phyloP scores from a whole-genome alignment of 2,888 invertebrate species.

The Spodoptera picta region DNA sequence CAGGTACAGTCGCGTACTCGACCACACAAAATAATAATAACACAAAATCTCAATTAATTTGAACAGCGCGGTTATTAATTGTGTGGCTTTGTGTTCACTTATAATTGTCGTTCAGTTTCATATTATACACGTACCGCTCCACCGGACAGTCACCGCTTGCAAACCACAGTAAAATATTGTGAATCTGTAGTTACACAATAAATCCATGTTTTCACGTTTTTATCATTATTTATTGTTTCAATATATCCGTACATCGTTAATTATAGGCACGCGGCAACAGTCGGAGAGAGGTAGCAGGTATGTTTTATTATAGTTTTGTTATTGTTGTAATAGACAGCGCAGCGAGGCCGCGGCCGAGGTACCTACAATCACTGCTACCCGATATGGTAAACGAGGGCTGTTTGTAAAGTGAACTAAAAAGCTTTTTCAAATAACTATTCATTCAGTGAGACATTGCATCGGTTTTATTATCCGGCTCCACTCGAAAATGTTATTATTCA shows the following conservation, averaged over 20 bases:
- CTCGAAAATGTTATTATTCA: slow-evolving; percentile 6
- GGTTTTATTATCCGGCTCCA: slow-evolving; percentile 7
- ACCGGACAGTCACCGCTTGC: no score
- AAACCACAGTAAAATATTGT: no score
- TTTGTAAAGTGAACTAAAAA: slow-evolving; percentile 25
- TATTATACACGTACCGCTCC: neutral
- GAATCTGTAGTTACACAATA: no score
- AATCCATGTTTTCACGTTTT: no score
- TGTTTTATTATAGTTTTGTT: no score
- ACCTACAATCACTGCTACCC: neutral
- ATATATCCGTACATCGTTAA: no score
- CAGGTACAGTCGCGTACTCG: slow-evolving; percentile 19
- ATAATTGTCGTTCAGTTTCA: slow-evolving; percentile 16
- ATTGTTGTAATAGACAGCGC: no score
- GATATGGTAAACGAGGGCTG: slow-evolving; percentile 23
- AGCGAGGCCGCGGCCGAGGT: no score
- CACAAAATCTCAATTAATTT: slow-evolving; percentile 42
- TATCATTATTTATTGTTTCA: no score
- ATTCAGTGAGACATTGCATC: slow-evolving; percentile 6
- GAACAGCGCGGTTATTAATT: slow-evolving; percentile 36
- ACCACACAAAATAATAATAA: slow-evolving; percentile 36
- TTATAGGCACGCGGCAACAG: no score
- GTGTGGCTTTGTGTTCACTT: slow-evolving; percentile 32
- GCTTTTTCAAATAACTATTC: slow-evolving; percentile 23
- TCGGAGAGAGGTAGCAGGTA: no score